Evolutionary conservation across 2,888 invertebrate genomes (phyloP).

Genomic region (Hedya salicella): DNA sequence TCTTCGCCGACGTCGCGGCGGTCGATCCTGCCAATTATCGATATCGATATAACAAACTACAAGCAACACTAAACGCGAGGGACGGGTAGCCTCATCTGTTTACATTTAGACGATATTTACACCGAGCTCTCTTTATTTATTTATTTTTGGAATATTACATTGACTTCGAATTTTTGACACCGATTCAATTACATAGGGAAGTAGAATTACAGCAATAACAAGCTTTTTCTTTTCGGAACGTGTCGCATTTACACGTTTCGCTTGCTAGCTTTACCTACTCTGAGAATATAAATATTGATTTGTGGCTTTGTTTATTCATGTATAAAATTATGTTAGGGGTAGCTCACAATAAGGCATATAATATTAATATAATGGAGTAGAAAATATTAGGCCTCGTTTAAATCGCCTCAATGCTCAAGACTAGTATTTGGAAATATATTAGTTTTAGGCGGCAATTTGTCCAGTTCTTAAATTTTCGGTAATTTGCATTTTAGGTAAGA

Average conservation of each 20-base stretch:
- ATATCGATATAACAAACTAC: constrained; percentile 69
- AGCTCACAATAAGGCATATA: background rate
- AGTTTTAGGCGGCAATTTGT: no score
- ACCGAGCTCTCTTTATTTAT: background rate
- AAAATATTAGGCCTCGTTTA: constrained; percentile 3
- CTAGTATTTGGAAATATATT: background rate
- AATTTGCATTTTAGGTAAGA: no score
- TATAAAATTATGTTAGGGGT: background rate
- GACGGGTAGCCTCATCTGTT: constrained; percentile 8
- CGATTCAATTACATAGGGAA: background rate
- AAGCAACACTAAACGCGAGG: constrained; percentile 53
- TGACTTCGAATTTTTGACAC: background rate
- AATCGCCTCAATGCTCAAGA: background rate
- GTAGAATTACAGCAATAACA: background rate
- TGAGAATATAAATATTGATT: background rate
- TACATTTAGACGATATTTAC: background rate
- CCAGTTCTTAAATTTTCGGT: no score
- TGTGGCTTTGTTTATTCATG: background rate
- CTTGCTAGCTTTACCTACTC: background rate
- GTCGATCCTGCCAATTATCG: constrained; percentile 83
- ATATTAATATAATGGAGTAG: background rate
- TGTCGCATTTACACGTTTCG: background rate
- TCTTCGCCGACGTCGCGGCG: constrained; percentile 78
- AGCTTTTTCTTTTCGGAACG: background rate
- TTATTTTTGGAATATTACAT: background rate